Evolutionary conservation across 2,888 invertebrate genomes (phyloP), one percentile per base, ranked within the genome.

Genomic region (Trichopoda pennipes): DNA sequence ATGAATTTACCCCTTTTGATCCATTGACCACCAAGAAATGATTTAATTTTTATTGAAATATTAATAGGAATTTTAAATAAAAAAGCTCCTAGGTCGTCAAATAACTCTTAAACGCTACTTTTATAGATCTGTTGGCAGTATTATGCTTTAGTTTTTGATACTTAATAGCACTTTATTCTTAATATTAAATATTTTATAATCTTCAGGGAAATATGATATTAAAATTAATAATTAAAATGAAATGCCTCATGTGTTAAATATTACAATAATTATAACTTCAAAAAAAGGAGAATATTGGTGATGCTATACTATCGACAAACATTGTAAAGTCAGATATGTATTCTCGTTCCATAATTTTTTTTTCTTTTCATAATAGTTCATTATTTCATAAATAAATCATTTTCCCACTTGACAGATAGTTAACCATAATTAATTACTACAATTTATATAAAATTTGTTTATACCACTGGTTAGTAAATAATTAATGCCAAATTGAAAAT

Each of bases 371-470:
- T 72, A 72, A 66, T 82, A 75, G 75, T 82, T 79, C 74, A 82
- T 82, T 82, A 82, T 82, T 75, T 77, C 72, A 82, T 79, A 79
- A 82, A 82, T 82, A 82, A 82, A 82, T 82, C 78, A 82, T 82
- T 75, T 73, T 75, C 75, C 82, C 78, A 82, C 82, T 79, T 83
- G 85, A 83, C 87, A 88, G 86, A 85, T 88, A 88, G 87, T 88
- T 86, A 86, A 86, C 86, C 86, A 86, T 85, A 86, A 88, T 88
- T 87, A 87, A 87, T 86, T 86, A 85, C 77, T 66, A 79, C 85
- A 85, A 81, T 76, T 77, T 77, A 83, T 74, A 75, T 79, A 72
- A 66, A 82, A 75, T 75, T 79, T 74, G 60, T 79, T 75, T 75
- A 72, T 70, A 70, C 80, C 75, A 64, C 70, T 61, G 78, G 74